These are phyloP conservation scores for Heterotilapia buettikoferi DNA, from an alignment of 2,113 vertebrate species.

Conservation along the genomic window DNA sequence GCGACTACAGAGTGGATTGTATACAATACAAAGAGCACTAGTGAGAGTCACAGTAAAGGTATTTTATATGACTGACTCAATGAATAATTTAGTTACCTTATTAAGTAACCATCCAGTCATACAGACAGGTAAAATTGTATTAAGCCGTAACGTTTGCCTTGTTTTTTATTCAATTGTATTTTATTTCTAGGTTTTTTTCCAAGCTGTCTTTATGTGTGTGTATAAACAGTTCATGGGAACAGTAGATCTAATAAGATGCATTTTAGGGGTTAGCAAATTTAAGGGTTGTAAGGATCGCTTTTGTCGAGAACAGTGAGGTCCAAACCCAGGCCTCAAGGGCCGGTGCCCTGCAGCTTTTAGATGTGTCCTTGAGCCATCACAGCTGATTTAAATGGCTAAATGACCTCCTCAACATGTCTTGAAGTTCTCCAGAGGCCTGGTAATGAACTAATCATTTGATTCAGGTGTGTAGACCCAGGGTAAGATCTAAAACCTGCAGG, in stretches of 20 bases:
- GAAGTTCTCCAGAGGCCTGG: neutral
- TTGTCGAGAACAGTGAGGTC: neutral
- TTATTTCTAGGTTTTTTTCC: neutral
- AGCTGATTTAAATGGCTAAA: neutral
- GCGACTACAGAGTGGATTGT: neutral
- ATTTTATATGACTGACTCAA: neutral
- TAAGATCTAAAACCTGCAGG: neutral
- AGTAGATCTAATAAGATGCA: neutral
- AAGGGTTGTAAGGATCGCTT: neutral
- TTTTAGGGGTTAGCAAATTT: neutral
- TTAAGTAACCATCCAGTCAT: neutral
- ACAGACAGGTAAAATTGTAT: neutral
- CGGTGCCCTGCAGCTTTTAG: neutral
- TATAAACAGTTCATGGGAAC: neutral
- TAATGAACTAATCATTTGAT: neutral
- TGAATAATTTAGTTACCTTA: neutral
- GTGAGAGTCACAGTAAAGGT: neutral
- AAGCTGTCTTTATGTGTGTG: neutral
- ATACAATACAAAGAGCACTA: neutral
- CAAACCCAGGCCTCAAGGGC: neutral
- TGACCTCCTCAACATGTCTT: neutral
- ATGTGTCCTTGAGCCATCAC: neutral
- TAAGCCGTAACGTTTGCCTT: neutral
- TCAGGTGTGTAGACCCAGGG: neutral
- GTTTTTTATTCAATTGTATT: neutral